Evolutionary conservation across 1,140 invertebrate species (phyloP).

Genomic region (Lepidurus packardi): DNA sequence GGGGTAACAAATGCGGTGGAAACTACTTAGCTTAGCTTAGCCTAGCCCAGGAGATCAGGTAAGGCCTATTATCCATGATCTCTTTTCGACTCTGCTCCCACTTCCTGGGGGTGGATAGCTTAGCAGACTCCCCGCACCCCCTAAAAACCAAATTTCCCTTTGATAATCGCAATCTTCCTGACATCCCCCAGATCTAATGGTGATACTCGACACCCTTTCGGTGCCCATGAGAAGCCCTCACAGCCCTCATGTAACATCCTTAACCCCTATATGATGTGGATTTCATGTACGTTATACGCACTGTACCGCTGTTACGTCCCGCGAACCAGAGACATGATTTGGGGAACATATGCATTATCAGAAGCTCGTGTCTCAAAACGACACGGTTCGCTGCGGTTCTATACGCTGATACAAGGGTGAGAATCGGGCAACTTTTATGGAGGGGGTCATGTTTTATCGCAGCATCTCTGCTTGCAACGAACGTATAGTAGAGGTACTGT

Average conservation of each 20-base stretch:
- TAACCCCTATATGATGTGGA: neutral
- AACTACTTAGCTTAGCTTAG: neutral
- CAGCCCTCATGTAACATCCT: neutral
- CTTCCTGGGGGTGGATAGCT: conserved; percentile 15
- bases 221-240: neutral
- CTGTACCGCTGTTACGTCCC: neutral
- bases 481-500: too few relatives aligned
- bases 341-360: neutral
- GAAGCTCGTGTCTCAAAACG: neutral
- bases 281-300: neutral
- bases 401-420: neutral
- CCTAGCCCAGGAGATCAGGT: neutral
- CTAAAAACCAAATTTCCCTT: neutral
- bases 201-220: conserved; percentile 21
- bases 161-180: conserved; percentile 12
- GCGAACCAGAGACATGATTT: neutral
- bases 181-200: conserved; percentile 1
- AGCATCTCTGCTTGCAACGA: neutral
- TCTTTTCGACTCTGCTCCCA: neutral
- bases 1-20: neutral
- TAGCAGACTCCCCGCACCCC: neutral
- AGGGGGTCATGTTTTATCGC: conserved; percentile 10
- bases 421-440: neutral
- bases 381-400: neutral
- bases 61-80: conserved; percentile 7